Base-by-base conservation (phyloP, 2,888 invertebrate genomes). In the Omphaloscelis lunosa region DNA sequence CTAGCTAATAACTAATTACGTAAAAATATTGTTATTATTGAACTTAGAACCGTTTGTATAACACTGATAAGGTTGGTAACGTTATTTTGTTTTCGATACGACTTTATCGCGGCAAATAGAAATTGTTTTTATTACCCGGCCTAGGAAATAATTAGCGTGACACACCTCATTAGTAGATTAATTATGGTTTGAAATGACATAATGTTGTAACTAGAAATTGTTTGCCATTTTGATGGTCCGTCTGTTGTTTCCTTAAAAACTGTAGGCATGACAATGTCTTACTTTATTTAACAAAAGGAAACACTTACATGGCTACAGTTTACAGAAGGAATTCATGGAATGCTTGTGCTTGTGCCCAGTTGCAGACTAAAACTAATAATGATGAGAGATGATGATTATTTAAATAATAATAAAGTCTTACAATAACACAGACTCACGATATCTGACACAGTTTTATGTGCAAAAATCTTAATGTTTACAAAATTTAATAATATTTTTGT, bases 11-110 rank as follows among this genome's bases (percentile, higher is more conserved):
- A 77, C 45, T 69, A 79, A 78, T 84, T 81, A 80, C 62, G 62
- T 72, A 61, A 51, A 82, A 51, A 27, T 69, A 65, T 80, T 79
- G 72, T 83, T 81, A 74, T 82, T 84, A 84, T 89, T 91, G 88
- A 88, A 88, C 86, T 91, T 88, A 88, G 85, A 86, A 88, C 90
- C 62, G 63, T 86, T 79, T 83, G 53, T 67, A 39, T 62, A 79
- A 78, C 85, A 76, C 65, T 62, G 81, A 80, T 85, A 86, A 69
- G 76, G 82, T 84, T 82, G 41, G 72, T 72, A 81, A 77, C 86
- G 83, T 84, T 88, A 83, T 79, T n/a, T n/a, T n/a, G n/a, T n/a
- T n/a, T n/a, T 73, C 34, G 67, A 59, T 59, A 69, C 34, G 29
- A 70, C 29, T 56, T 78, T 74, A 86, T 82, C 84, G 53, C 29